A percentile compares a stretch with the other conserved stretches of the same genome.
phyloP scores from a whole-genome alignment of 2,888 invertebrate species.

The Lapara coniferarum region DNA sequence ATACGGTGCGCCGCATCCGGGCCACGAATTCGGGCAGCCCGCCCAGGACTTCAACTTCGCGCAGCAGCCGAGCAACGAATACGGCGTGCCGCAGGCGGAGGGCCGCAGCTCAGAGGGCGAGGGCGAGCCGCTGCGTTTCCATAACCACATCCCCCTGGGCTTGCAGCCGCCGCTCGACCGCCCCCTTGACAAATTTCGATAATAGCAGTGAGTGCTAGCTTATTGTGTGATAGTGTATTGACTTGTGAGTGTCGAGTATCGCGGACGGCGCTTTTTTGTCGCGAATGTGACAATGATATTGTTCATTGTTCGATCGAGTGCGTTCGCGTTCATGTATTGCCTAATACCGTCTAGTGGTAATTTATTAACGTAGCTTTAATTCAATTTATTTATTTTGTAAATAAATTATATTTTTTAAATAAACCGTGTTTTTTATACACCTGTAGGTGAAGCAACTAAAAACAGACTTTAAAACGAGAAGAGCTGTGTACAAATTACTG shows the following conservation, averaged over 20 bases:
- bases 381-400: slow-evolving; percentile 55
- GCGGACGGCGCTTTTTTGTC: slow-evolving; percentile 10
- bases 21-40: slow-evolving; percentile 40
- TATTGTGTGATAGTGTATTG: slow-evolving; percentile 45
- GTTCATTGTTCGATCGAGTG: slow-evolving; percentile 29
- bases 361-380: slow-evolving; percentile 57
- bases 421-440: slow-evolving; percentile 5
- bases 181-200: slow-evolving; percentile 75
- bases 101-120: slow-evolving; percentile 65
- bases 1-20: slow-evolving; percentile 47
- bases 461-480: too few species aligned
- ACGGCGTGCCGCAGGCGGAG: slow-evolving; percentile 68
- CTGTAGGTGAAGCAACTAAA: too few species aligned
- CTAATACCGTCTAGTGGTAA: slow-evolving; percentile 49
- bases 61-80: slow-evolving; percentile 55
- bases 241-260: neutral
- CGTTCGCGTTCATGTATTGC: slow-evolving; percentile 55
- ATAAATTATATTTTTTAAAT: slow-evolving; percentile 40
- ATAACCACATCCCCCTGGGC: slow-evolving; percentile 75
- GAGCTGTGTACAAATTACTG: too few species aligned
- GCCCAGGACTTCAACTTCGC: slow-evolving; percentile 41
- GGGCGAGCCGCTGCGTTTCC: slow-evolving; percentile 56
- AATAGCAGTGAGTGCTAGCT: slow-evolving; percentile 38
- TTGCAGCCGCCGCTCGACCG: slow-evolving; percentile 75
- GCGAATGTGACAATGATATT: slow-evolving; percentile 20